Evolutionary conservation across 2,797 vertebrate genomes (phyloP).

Genomic region (Chiroxiphia lanceolata): DNA sequence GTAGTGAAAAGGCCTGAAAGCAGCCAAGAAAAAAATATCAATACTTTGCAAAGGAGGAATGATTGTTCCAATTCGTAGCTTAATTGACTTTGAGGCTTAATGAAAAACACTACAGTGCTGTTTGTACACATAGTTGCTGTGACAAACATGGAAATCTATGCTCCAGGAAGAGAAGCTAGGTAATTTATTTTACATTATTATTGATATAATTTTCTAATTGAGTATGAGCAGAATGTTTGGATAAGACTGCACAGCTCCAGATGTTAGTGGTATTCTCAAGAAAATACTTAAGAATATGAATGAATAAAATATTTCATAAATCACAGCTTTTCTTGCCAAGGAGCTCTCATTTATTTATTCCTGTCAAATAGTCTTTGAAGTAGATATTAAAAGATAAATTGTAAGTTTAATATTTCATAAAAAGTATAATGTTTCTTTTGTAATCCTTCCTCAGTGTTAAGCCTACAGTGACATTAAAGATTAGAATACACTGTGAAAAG

Average conservation of each 20-base stretch:
- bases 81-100: slow-evolving; percentile 97
- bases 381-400: slow-evolving; percentile 62
- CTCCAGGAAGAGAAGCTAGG: slow-evolving; percentile 42
- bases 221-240: slow-evolving; percentile 59
- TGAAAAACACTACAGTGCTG: slow-evolving; percentile 83
- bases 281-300: slow-evolving; percentile 56
- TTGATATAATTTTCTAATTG: slow-evolving; percentile 71
- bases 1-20: slow-evolving; percentile 82
- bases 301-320: slow-evolving; percentile 64
- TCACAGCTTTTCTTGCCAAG: slow-evolving; percentile 53
- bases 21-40: slow-evolving; percentile 87
- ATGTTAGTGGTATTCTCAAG: slow-evolving; percentile 60
- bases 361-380: slow-evolving; percentile 64
- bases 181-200: slow-evolving; percentile 67
- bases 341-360: slow-evolving; percentile 67
- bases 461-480: slow-evolving; percentile 1
- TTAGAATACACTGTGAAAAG: neutral
- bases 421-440: slow-evolving; percentile 49
- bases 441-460: slow-evolving; percentile 24
- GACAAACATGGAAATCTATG: slow-evolving; percentile 52
- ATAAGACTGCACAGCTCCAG: slow-evolving; percentile 38
- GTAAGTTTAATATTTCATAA: slow-evolving; percentile 60
- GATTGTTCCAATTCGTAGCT: slow-evolving; percentile 89
- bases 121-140: slow-evolving; percentile 79
- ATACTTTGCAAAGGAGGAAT: slow-evolving; percentile 91